These are phyloP conservation scores for Hyles lineata DNA, from an alignment of 2,888 invertebrate species.

Conservation along the genomic window DNA sequence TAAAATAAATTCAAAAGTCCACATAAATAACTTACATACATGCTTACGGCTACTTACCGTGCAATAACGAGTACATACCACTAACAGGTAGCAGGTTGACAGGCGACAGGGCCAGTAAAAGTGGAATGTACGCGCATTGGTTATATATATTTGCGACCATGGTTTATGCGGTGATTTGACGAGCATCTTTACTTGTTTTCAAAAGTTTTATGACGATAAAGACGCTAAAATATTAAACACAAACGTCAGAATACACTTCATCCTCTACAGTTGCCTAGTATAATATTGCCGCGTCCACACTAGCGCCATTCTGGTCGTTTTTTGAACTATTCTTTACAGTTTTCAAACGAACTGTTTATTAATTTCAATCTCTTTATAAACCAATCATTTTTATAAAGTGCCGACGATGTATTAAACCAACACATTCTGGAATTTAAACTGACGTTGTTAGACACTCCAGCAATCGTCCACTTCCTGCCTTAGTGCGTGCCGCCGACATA, in stretches of 20 bases:
- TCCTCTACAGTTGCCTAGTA: too few species aligned
- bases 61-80: not conserved
- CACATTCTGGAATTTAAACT: not conserved
- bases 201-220: too few species aligned
- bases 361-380: too few species aligned
- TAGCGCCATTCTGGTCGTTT: too few species aligned
- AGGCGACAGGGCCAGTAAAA: not conserved
- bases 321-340: too few species aligned
- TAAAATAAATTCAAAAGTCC: not conserved
- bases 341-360: too few species aligned
- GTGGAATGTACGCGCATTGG: not conserved
- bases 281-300: too few species aligned
- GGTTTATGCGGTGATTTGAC: not conserved
- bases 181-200: not conserved
- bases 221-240: not conserved
- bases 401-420: not conserved
- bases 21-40: not conserved
- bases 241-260: not conserved
- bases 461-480: not conserved
- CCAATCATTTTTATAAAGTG: too few species aligned
- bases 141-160: not conserved
- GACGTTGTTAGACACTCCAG: not conserved
- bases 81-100: constrained; percentile 15
- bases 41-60: not conserved
- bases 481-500: not conserved